Evolutionary conservation across 2,797 vertebrate genomes (phyloP), one percentile per base, ranked within the genome.

Genomic region (Leptoclinus maculatus): DNA sequence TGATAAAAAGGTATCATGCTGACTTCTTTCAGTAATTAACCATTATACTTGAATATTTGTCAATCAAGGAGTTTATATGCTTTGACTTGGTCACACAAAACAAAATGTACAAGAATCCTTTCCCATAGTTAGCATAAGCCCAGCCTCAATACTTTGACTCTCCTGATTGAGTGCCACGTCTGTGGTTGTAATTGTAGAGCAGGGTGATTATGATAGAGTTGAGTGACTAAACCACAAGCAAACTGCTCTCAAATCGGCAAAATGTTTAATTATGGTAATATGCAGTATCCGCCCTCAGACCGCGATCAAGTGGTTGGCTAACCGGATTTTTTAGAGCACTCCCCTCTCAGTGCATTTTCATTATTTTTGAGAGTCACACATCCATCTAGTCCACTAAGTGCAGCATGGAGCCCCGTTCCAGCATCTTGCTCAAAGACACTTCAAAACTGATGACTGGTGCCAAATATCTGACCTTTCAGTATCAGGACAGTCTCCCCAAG

Each of bases 381-480:
- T 45, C 62, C 67, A 67, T 80, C 38, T 64, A 6, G 73, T 78
- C 76, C 34, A 77, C 27, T 5, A 10, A 70, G 63, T 51, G 66
- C 53, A 39, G 43, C 2, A 68, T 34, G 25, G 36, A 79, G 27
- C 62, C 62, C 7, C 34, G 64, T 79, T 90, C 77, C 59, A 49
- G 63, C n/a, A 29, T 86, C 72, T 83, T 86, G 82, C 84, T 89
- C 76, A 71, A 88, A 83, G 88, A 86, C 76, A 83, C 83, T 90
- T 90, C 73, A 87, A 83, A 89, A 87, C 73, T 71, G 68, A 85
- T 17, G 54, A 41, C 69, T 69, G 41, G 72, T 65, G 88, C 91
- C 91, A 93, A 90, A 88, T 84, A 71, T 78, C 68, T 93, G 92
- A 93, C 92, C 91, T 93, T 93, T 94, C 53, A 19, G 83, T 84